Evolutionary conservation across 1,140 invertebrate genomes (phyloP), one percentile per base, ranked within the genome.

Genomic region (Gryllus bimaculatus): DNA sequence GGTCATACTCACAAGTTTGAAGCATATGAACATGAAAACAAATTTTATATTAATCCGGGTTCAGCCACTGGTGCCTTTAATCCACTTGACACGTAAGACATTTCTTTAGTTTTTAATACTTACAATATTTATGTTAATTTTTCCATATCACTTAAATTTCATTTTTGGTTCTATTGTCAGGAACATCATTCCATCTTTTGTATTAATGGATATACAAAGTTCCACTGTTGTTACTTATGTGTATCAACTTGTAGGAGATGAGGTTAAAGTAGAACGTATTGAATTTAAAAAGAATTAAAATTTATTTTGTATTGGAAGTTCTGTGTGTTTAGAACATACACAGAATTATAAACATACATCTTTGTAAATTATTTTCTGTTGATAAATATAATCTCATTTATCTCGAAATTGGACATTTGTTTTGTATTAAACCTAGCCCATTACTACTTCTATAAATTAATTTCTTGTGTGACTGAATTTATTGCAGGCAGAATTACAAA

Each of bases 1-100:
- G 98, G 98, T 0, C 98, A 99, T 85, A 99, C 98, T 12, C 98
- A 99, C 87, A 95, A 96, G 83, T 99, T 99, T 89, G 96, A 98
- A 86, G 97, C 97, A 0, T 99, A 97, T 85, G 98, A 99, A 87
- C 96, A 98, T 88, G 97, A 98, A 86, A 98, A 96, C 83, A 98
- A 98, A 85, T 99, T 99, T 88, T 99, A 97, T 86, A 98, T 99
- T 73, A 99, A 99, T 88, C 98, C 98, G 76, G 98, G 98, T 21
- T 98, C 97, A 74, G 98, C 97, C 8, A 99, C 98, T 80, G 98
- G 98, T 74, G 97, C 98, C 20, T 99, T 97, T 83, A 96, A 93
- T 89, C 93, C 97, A 39, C 86, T 98, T 76, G 95, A 97, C 83
- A 94, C 92, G 93, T 97, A 90, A 89, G 88, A 84, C 81, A 39